Evolutionary conservation across 2,113 vertebrate genomes (phyloP).

Genomic region (Dipodomys merriami): DNA sequence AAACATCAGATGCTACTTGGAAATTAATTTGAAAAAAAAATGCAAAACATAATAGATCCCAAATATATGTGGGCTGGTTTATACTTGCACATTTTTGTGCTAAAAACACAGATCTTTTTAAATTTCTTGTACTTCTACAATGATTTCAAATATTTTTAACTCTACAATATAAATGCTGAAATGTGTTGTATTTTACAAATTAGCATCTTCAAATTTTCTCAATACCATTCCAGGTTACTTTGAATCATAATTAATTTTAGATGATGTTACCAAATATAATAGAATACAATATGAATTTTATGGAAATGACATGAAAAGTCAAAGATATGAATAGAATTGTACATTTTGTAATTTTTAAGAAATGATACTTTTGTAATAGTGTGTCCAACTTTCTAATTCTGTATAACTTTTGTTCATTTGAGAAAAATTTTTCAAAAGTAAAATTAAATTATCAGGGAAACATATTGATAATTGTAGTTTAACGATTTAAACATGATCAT

Average conservation of each 20-base stretch:
- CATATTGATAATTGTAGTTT: not conserved
- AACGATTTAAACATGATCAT: not conserved
- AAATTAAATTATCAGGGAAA: conserved; percentile 12
- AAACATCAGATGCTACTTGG: not conserved
- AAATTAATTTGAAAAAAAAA: not conserved
- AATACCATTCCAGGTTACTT: not conserved
- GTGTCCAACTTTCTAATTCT: not conserved
- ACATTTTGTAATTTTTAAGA: not conserved
- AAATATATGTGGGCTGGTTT: not conserved
- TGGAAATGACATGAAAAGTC: not conserved
- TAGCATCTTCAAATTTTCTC: not conserved
- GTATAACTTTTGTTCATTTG: not conserved
- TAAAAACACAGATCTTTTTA: not conserved
- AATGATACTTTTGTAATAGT: not conserved
- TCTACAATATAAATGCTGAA: not conserved
- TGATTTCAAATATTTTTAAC: not conserved
- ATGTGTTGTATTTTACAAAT: not conserved
- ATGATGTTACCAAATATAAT: not conserved
- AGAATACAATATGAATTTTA: not conserved
- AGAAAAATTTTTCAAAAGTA: conserved; percentile 1
- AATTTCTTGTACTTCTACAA: not conserved
- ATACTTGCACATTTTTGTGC: not conserved
- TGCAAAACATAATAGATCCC: not conserved
- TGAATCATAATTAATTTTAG: not conserved
- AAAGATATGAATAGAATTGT: not conserved